These are phyloP conservation scores for Idaea biselata DNA, from an alignment of 2,888 invertebrate genomes.

Conservation along the genomic window DNA sequence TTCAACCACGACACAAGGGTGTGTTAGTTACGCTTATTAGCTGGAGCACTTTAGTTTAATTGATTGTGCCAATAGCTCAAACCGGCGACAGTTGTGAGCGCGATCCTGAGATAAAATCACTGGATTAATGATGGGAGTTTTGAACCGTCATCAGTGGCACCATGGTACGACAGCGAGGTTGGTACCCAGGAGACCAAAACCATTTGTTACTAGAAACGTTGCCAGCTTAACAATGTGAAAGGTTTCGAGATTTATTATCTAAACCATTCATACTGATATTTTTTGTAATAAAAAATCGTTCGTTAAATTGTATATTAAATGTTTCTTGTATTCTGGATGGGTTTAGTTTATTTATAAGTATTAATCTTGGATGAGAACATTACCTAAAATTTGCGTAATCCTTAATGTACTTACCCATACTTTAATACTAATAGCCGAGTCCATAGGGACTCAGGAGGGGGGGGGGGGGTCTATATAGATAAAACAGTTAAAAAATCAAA, in stretches of 20 bases:
- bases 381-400: too few species aligned
- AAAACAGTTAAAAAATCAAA: neutral
- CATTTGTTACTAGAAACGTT: constrained; percentile 48
- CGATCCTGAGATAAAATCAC: constrained; percentile 35
- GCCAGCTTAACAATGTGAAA: constrained; percentile 26
- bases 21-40: neutral
- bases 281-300: neutral
- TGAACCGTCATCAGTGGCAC: constrained; percentile 10
- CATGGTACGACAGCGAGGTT: constrained; percentile 13
- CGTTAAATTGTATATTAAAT: neutral
- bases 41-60: neutral
- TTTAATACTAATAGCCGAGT: too few species aligned
- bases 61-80: neutral
- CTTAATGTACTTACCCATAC: too few species aligned
- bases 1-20: neutral
- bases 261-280: neutral
- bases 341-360: neutral
- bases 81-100: constrained; percentile 19
- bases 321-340: neutral
- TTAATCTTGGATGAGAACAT: neutral
- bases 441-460: too few species aligned
- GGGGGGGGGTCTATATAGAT: neutral
- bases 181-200: constrained; percentile 46
- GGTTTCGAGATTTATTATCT: constrained; percentile 21
- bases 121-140: constrained; percentile 51